Conservation (phyloP, 2,888 invertebrate species). For the Synergus itoensis region DNA sequence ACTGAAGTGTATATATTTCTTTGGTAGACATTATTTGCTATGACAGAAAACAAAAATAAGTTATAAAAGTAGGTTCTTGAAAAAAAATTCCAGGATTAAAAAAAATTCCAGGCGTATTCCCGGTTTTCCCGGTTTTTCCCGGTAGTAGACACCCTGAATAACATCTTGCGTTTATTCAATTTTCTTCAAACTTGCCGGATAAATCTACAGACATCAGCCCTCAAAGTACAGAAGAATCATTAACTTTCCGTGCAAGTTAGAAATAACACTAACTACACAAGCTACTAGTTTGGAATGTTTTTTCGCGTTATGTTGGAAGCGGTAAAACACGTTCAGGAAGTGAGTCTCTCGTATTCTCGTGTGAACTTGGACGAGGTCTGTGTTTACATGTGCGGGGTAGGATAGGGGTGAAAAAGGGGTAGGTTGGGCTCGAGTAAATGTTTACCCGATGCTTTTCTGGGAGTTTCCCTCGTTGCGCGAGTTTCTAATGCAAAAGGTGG, state of each 20-base stretch:
- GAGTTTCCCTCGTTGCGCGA: slow-evolving; percentile 21
- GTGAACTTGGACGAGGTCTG: slow-evolving; percentile 37
- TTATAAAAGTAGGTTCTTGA: too few species aligned
- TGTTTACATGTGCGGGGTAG: slow-evolving; percentile 25
- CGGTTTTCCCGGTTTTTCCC: too few species aligned
- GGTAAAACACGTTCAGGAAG: slow-evolving; percentile 20
- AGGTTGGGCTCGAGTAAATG: slow-evolving; percentile 17
- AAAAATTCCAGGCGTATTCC: too few species aligned
- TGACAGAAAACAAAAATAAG: too few species aligned
- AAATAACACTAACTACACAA: background rate
- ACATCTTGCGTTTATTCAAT: background rate
- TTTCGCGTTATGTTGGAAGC: slow-evolving; percentile 25
- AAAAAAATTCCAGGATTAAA: too few species aligned
- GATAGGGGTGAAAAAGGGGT: background rate
- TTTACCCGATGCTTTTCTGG: slow-evolving; percentile 30
- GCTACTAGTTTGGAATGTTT: slow-evolving; percentile 23
- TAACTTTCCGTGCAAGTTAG: slow-evolving; percentile 1
- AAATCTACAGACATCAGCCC: background rate
- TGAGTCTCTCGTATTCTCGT: slow-evolving; percentile 32
- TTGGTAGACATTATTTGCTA: too few species aligned
- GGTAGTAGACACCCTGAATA: too few species aligned
- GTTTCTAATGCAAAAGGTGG: slow-evolving; percentile 35
- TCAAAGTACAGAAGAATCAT: slow-evolving; percentile 2
- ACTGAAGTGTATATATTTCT: too few species aligned
- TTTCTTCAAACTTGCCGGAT: background rate